A percentile compares a stretch with the other conserved stretches of the same genome.
phyloP scores from a whole-genome alignment of 2,113 vertebrate species.

The Tonatia bakeri region DNA sequence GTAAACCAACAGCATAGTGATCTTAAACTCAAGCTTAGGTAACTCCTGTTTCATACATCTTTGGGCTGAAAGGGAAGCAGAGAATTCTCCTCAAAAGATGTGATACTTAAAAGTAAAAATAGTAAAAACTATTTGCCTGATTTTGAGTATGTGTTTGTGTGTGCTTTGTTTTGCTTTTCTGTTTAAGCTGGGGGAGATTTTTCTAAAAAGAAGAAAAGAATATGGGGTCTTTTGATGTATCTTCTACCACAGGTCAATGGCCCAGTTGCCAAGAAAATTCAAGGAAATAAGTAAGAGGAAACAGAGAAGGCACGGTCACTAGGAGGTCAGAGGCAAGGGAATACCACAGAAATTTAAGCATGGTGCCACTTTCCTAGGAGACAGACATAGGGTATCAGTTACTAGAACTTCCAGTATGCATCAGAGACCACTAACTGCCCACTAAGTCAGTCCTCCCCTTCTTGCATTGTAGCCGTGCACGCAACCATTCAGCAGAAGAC shows the following conservation, averaged over 20 bases:
- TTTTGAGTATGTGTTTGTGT: not conserved
- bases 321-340: not conserved
- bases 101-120: not conserved
- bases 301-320: not conserved
- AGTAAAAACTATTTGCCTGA: not conserved
- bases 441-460: not conserved
- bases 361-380: not conserved
- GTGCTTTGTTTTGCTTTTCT: not conserved
- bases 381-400: not conserved
- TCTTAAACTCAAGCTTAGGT: not conserved
- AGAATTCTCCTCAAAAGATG: not conserved
- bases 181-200: not conserved
- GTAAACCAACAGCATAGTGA: not conserved
- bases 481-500: not conserved
- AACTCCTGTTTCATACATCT: not conserved
- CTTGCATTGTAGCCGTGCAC: not conserved
- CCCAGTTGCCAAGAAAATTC: not conserved
- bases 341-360: not conserved
- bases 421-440: not conserved
- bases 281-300: not conserved
- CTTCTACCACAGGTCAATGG: not conserved
- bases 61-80: conserved; percentile 1
- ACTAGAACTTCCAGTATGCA: not conserved
- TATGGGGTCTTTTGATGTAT: not conserved
- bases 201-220: not conserved